Percentiles rank a stretch among this genome's conserved stretches.
Conservation (phyloP, 2,113 vertebrate genomes). For the Oreochromis aureus region DNA sequence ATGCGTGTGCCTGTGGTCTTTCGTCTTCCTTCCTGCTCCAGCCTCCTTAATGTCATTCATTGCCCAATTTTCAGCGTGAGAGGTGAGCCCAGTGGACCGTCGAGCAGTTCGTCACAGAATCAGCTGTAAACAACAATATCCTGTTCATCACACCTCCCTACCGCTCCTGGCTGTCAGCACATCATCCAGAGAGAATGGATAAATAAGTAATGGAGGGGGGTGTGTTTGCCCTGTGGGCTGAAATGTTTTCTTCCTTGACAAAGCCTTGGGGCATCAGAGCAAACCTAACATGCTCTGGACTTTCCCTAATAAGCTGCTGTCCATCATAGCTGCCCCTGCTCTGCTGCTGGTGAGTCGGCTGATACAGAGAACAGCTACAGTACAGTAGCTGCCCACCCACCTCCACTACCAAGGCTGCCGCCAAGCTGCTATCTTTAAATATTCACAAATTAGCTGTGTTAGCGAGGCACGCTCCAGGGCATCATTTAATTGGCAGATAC, state of each 20-base stretch:
- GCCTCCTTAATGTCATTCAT: constrained; percentile 26
- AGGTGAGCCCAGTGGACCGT: not conserved
- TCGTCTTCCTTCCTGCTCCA: not conserved
- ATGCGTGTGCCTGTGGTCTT: not conserved
- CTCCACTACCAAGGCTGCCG: not conserved
- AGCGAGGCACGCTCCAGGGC: constrained; percentile 54
- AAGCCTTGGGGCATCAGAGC: constrained; percentile 49
- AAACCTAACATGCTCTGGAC: constrained; percentile 38
- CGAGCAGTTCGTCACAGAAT: not conserved
- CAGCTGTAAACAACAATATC: constrained; percentile 29
- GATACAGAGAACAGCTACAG: constrained; percentile 1
- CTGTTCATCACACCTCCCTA: constrained; percentile 4
- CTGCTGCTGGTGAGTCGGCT: constrained; percentile 5
- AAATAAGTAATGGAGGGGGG: constrained; percentile 45
- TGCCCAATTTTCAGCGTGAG: constrained; percentile 6
- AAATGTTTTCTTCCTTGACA: constrained; percentile 49
- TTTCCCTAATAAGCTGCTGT: constrained; percentile 65
- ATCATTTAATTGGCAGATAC: constrained; percentile 62
- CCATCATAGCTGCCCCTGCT: constrained; percentile 41
- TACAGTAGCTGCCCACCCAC: not conserved
- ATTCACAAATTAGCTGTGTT: constrained; percentile 52
- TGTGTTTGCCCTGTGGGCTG: constrained; percentile 20
- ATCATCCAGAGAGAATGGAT: constrained; percentile 37
- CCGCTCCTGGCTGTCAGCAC: constrained; percentile 37
- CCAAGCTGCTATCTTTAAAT: constrained; percentile 32